These are phyloP conservation scores for Uromys caudimaculatus DNA, from an alignment of 2,797 vertebrate species.

Conservation along the genomic window DNA sequence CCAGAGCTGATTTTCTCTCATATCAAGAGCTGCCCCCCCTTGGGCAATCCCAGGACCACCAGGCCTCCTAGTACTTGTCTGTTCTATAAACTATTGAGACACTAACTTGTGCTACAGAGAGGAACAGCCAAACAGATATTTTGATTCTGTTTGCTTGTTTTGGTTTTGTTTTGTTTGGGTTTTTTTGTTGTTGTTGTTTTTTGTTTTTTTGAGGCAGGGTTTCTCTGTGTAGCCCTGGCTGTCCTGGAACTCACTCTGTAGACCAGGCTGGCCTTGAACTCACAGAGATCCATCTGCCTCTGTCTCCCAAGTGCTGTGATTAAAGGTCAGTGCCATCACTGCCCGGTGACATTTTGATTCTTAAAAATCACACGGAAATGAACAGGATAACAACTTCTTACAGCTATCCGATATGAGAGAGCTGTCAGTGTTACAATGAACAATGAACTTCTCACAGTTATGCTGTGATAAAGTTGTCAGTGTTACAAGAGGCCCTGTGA, in stretches of 20 bases:
- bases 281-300: background rate
- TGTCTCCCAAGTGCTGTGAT: background rate
- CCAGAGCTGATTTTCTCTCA: background rate
- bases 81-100: background rate
- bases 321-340: background rate
- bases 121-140: slow-evolving; percentile 1
- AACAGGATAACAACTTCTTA: background rate
- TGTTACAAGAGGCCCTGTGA: background rate
- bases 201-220: background rate
- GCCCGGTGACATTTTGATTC: background rate
- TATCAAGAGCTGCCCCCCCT: background rate
- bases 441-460: background rate
- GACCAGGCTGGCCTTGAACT: background rate
- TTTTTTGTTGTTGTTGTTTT: background rate
- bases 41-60: accelerated
- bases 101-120: background rate
- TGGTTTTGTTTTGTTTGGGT: background rate
- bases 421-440: background rate
- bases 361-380: background rate
- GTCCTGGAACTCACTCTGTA: background rate
- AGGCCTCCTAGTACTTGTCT: background rate
- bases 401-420: no score
- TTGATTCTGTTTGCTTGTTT: background rate
- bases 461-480: background rate
- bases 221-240: background rate